Evolutionary conservation across 2,888 invertebrate genomes (phyloP).

Genomic region (Malthinus flaveolus): DNA sequence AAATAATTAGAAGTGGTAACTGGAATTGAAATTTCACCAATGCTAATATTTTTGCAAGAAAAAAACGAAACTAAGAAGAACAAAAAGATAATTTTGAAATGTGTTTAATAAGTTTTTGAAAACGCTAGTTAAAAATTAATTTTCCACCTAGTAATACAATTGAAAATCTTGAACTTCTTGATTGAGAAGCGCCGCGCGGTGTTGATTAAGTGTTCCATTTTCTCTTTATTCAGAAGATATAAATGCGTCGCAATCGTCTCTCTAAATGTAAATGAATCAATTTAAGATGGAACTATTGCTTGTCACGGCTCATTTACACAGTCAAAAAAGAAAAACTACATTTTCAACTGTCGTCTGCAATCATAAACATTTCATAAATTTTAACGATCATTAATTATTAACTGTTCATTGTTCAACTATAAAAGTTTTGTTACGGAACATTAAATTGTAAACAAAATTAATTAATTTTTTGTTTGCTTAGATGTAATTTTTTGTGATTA

Average conservation of each 20-base stretch:
- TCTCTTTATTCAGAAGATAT: conserved; percentile 28
- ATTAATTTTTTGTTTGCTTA: too few relatives aligned
- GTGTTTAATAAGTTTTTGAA: conserved; percentile 9
- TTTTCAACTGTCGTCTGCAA: conserved; percentile 24
- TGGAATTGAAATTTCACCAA: too few relatives aligned
- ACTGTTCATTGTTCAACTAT: conserved; percentile 6
- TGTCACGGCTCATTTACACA: conserved; percentile 27
- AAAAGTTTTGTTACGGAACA: conserved; percentile 7
- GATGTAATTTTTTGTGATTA: too few relatives aligned
- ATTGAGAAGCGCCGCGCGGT: conserved; percentile 23
- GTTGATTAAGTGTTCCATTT: conserved; percentile 29
- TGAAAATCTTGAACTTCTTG: conserved; percentile 25
- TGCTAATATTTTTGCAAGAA: too few relatives aligned
- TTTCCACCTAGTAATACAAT: conserved; percentile 24
- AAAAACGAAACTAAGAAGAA: too few relatives aligned
- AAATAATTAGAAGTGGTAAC: too few relatives aligned
- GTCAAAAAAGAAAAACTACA: conserved; percentile 21
- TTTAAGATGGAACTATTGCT: conserved; percentile 26
- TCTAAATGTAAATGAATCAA: conserved; percentile 31
- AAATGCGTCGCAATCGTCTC: conserved; percentile 27
- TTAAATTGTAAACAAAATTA: neutral
- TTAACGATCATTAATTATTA: conserved; percentile 11
- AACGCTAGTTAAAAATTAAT: conserved; percentile 25
- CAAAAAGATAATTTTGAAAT: neutral
- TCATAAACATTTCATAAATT: conserved; percentile 19